These are phyloP conservation scores for Hydrozoanthus gracilis DNA, from an alignment of 92 coral and sea anemone genomes.

Conservation along the genomic window DNA sequence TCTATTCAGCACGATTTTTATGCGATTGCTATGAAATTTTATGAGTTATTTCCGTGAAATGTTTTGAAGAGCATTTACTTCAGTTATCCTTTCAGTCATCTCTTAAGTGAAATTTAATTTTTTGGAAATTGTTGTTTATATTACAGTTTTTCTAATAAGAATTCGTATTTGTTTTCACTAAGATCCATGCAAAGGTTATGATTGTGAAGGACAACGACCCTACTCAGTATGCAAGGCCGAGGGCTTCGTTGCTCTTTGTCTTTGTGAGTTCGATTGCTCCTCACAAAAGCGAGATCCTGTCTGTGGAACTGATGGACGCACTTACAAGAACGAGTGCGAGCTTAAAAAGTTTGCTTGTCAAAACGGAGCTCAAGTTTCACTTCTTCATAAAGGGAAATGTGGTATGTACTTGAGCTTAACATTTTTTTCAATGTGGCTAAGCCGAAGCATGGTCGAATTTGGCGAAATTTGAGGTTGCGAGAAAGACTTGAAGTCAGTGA, in stretches of 20 bases:
- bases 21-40: not conserved
- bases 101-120: not conserved
- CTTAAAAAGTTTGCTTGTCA: constrained; percentile 25
- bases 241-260: not conserved
- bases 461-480: not conserved
- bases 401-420: not conserved
- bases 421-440: no score
- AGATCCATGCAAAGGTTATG: constrained; percentile 12
- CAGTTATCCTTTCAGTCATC: not conserved
- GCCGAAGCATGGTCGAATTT: not conserved
- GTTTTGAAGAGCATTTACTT: not conserved
- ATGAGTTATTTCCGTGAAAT: not conserved
- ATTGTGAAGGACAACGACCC: constrained; percentile 31
- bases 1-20: not conserved
- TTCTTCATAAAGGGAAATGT: constrained; percentile 17
- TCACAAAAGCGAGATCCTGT: constrained; percentile 5
- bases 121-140: not conserved
- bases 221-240: constrained; percentile 19
- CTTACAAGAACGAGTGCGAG: constrained; percentile 27
- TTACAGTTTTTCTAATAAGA: not conserved
- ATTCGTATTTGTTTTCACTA: not conserved
- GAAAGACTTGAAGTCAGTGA: no score
- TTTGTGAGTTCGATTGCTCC: constrained; percentile 22
- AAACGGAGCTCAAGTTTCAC: constrained; percentile 12
- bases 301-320: constrained; percentile 23